Evolutionary conservation across 2,797 vertebrate genomes (phyloP).

Genomic region (Telmatherina bonti): DNA sequence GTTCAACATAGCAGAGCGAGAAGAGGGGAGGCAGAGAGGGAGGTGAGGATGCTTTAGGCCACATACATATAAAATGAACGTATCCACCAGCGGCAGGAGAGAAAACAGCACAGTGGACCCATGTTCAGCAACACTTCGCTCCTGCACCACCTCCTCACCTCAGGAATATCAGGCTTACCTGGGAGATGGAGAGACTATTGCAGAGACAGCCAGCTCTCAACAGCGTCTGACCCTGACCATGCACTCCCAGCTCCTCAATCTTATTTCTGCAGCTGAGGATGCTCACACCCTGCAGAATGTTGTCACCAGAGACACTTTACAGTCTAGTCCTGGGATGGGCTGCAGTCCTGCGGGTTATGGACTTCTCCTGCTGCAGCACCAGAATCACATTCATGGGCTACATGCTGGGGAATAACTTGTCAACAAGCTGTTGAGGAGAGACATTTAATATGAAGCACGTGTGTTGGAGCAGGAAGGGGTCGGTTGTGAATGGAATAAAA

Average conservation of each 20-base stretch:
- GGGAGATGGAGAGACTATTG: slow-evolving; percentile 28
- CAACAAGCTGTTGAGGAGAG: too few relatives aligned
- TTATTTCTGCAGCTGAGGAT: background rate
- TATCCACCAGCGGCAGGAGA: slow-evolving; percentile 66
- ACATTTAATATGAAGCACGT: too few relatives aligned
- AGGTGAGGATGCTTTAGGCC: slow-evolving; percentile 80
- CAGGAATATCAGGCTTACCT: slow-evolving; percentile 51
- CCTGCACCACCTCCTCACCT: slow-evolving; percentile 46
- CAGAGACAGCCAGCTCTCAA: slow-evolving; percentile 27
- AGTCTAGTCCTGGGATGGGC: background rate
- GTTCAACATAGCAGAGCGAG: slow-evolving; percentile 74
- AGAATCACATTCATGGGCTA: too few relatives aligned
- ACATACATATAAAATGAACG: slow-evolving; percentile 87
- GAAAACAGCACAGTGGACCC: slow-evolving; percentile 69
- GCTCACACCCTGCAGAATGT: too few relatives aligned
- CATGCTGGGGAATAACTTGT: too few relatives aligned
- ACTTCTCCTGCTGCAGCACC: too few relatives aligned
- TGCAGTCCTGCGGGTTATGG: too few relatives aligned
- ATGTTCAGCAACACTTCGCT: slow-evolving; percentile 70
- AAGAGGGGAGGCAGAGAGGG: slow-evolving; percentile 60
- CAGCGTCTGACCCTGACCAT: slow-evolving; percentile 26
- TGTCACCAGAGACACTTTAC: background rate
- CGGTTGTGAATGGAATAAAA: too few relatives aligned
- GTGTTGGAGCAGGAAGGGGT: too few relatives aligned
- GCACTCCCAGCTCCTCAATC: slow-evolving; percentile 9